Evolutionary conservation across 23 tunicate species (phyloP).

Genomic region (Ciona savignyi): DNA sequence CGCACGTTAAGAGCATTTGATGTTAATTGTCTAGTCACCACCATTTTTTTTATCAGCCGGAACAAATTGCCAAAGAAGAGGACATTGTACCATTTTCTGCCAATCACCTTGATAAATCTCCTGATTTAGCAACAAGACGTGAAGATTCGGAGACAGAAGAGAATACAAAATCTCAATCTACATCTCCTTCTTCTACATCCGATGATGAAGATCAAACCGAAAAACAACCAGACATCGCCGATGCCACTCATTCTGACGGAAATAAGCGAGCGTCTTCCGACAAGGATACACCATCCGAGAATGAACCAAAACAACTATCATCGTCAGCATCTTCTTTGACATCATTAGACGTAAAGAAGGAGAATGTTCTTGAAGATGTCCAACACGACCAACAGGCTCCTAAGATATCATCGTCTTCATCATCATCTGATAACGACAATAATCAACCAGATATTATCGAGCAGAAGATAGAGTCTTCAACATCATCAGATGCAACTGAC

Average conservation of each 20-base stretch:
- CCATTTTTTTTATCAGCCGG: too few relatives aligned
- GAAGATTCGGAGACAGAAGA: neutral
- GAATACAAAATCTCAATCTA: neutral
- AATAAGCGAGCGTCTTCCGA: neutral
- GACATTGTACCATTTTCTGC: neutral
- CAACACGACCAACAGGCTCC: neutral
- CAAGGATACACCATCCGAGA: too few relatives aligned
- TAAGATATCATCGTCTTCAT: slow-evolving; percentile 1
- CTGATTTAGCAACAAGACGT: neutral
- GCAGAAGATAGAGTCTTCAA: neutral
- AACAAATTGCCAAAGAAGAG: slow-evolving; percentile 7
- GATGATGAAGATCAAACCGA: neutral
- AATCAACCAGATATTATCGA: neutral
- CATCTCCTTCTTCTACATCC: slow-evolving; percentile 4
- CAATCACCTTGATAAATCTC: slow-evolving; percentile 2
- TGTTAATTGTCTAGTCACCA: too few relatives aligned
- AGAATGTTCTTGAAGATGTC: neutral
- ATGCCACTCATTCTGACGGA: neutral
- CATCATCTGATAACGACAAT: neutral
- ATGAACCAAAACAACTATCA: too few relatives aligned
- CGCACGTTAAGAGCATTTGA: too few relatives aligned
- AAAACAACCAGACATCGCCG: neutral
- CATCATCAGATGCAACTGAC: neutral
- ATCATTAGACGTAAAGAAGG: neutral
- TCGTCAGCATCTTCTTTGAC: slow-evolving; percentile 5